Conservation (phyloP, 2,797 vertebrate genomes). For the Anas bahamensis region DNA sequence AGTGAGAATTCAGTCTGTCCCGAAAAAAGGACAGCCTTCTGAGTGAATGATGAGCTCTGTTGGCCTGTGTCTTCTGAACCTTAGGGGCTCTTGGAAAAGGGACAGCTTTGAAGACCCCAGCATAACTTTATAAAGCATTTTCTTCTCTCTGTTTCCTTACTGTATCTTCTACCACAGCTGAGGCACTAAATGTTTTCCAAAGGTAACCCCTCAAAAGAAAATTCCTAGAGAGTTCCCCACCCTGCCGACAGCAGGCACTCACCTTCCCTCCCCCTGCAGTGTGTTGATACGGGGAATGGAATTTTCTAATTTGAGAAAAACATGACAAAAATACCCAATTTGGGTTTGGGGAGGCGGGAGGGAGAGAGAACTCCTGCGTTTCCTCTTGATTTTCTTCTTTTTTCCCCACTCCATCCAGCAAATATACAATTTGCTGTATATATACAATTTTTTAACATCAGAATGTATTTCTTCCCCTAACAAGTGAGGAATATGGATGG, state of each 20-base stretch:
- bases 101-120: background rate
- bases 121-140: background rate
- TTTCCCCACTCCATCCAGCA: background rate
- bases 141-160: background rate
- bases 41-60: background rate
- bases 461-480: background rate
- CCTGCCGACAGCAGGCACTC: background rate
- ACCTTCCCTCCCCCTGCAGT: background rate
- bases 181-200: background rate
- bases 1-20: background rate
- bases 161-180: background rate
- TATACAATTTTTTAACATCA: background rate
- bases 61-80: background rate
- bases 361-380: background rate
- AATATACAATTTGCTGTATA: background rate
- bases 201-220: background rate
- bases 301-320: background rate
- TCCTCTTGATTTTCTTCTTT: background rate
- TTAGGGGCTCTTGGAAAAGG: background rate
- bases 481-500: background rate
- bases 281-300: background rate
- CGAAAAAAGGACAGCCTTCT: background rate
- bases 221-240: background rate
- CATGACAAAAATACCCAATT: background rate
- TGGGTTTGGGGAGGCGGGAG: background rate